These are phyloP conservation scores for Tetraneura akinire DNA, from an alignment of 1,140 invertebrate genomes.

Conservation along the genomic window DNA sequence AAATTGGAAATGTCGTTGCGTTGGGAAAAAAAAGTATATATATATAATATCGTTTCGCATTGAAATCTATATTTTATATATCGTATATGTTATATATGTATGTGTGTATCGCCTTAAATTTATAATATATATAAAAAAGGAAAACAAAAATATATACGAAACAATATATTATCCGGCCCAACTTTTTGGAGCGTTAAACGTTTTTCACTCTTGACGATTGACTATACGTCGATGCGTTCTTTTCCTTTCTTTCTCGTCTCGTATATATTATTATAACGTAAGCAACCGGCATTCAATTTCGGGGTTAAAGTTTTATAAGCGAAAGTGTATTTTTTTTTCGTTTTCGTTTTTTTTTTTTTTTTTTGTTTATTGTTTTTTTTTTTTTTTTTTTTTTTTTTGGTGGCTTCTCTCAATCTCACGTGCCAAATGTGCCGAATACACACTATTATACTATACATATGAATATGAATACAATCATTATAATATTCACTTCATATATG, in stretches of 20 bases:
- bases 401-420: constrained; percentile 36
- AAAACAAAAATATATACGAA: neutral
- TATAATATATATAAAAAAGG: no score
- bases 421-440: constrained; percentile 22
- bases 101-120: neutral
- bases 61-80: neutral
- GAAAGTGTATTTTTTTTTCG: neutral
- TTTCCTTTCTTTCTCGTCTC: neutral
- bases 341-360: neutral
- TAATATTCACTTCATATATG: neutral
- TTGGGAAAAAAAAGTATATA: no score
- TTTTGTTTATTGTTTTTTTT: neutral
- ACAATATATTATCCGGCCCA: constrained; percentile 14
- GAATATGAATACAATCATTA: constrained; percentile 44
- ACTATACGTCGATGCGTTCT: neutral
- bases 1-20: neutral
- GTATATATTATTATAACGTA: no score
- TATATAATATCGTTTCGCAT: constrained; percentile 22
- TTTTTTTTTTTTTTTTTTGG: constrained; percentile 37
- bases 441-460: no score
- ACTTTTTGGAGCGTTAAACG: constrained; percentile 42
- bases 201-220: constrained; percentile 30
- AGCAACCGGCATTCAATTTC: constrained; percentile 6
- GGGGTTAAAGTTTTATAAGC: neutral
- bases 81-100: neutral